These are phyloP conservation scores for Laticauda colubrina DNA, from an alignment of 2,113 vertebrate species.

Conservation along the genomic window DNA sequence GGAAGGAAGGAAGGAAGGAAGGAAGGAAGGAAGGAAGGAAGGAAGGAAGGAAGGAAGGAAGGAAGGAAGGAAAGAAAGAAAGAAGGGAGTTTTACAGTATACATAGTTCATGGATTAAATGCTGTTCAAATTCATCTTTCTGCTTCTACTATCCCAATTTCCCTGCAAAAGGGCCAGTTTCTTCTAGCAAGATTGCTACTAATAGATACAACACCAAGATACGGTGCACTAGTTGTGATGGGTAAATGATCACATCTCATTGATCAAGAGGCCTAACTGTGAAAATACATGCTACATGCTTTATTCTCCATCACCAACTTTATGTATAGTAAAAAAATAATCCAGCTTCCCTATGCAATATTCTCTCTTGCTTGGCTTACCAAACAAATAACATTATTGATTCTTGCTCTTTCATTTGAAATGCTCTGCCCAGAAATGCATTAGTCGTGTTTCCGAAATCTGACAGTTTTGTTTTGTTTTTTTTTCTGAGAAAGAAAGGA, in stretches of 20 bases:
- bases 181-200: constrained; percentile 12
- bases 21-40: neutral
- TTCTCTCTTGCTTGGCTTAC: neutral
- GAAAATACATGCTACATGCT: neutral
- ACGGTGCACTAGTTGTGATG: neutral
- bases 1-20: neutral
- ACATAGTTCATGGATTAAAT: neutral
- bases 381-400: fast-evolving
- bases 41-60: neutral
- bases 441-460: constrained; percentile 38
- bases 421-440: neutral
- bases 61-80: neutral
- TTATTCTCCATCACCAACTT: neutral
- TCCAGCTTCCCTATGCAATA: neutral
- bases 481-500: constrained; percentile 30
- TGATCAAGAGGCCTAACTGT: constrained; percentile 19
- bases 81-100: neutral
- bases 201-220: constrained; percentile 9
- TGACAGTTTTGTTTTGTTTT: no score
- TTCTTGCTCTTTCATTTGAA: neutral
- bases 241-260: neutral
- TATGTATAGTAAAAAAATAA: neutral
- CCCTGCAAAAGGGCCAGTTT: neutral
- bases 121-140: constrained; percentile 22
- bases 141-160: neutral